Evolutionary conservation across 2,797 vertebrate genomes (phyloP).

Genomic region (Anolis apletophallus): DNA sequence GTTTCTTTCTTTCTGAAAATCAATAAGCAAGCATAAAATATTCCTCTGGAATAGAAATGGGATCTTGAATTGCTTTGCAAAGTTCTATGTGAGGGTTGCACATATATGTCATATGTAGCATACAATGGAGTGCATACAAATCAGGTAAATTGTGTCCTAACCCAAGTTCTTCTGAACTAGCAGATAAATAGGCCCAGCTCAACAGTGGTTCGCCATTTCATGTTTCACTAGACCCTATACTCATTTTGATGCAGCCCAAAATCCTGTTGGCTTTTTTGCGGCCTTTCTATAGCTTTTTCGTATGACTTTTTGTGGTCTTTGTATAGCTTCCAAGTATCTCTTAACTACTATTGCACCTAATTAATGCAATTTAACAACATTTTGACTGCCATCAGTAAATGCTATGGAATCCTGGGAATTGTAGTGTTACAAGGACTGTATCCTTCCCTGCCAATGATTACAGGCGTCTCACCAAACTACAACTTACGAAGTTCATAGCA

Average conservation of each 20-base stretch:
- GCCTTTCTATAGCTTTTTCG: too few relatives aligned
- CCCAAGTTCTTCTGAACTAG: not conserved
- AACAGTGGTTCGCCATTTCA: not conserved
- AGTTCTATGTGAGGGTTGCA: conserved; percentile 29
- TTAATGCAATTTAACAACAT: too few relatives aligned
- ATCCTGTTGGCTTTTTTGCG: too few relatives aligned
- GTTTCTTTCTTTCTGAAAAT: conserved; percentile 21
- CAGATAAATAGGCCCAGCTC: not conserved
- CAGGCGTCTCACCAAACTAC: too few relatives aligned
- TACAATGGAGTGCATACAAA: not conserved
- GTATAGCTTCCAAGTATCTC: not conserved
- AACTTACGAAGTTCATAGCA: too few relatives aligned
- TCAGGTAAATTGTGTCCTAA: not conserved
- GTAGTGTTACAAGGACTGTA: too few relatives aligned
- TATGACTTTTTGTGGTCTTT: not conserved
- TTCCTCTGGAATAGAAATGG: conserved; percentile 12
- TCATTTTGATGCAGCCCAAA: too few relatives aligned
- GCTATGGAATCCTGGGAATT: too few relatives aligned
- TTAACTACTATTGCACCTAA: not conserved
- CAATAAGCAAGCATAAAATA: not conserved
- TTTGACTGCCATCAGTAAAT: too few relatives aligned
- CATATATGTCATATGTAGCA: not conserved
- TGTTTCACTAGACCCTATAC: not conserved
- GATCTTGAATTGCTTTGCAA: conserved; percentile 30
- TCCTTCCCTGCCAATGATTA: too few relatives aligned